Percentiles rank a stretch among this genome's conserved stretches.
Evolutionary conservation across 1,140 invertebrate species (phyloP).

Genomic region (Chrysomallon squamiferum): DNA sequence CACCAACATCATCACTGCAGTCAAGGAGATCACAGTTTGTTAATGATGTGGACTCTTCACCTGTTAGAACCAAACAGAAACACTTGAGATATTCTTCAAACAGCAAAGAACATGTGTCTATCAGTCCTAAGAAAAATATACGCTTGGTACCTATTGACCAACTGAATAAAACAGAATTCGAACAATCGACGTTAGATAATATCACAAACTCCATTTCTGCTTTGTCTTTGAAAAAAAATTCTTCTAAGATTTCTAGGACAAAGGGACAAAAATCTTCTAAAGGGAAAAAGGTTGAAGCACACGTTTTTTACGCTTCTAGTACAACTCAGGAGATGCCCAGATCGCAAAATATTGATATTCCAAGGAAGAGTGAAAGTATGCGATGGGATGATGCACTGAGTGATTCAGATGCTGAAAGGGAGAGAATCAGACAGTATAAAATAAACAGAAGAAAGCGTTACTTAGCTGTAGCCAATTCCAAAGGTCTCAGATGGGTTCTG

Average conservation of each 20-base stretch:
- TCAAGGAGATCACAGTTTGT: too few relatives aligned
- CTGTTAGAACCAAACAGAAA: too few relatives aligned
- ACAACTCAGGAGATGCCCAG: background rate
- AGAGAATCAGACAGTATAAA: constrained; percentile 53
- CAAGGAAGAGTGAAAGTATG: constrained; percentile 38
- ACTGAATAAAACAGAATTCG: too few relatives aligned
- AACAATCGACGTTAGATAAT: too few relatives aligned
- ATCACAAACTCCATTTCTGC: background rate
- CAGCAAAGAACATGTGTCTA: too few relatives aligned
- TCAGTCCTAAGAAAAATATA: too few relatives aligned
- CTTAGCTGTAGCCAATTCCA: constrained; percentile 48
- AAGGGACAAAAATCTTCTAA: background rate
- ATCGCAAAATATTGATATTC: background rate
- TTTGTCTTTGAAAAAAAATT: background rate
- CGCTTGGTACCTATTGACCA: too few relatives aligned
- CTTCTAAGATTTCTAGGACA: background rate
- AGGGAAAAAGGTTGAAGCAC: background rate
- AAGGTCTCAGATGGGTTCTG: constrained; percentile 50
- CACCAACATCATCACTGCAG: too few relatives aligned
- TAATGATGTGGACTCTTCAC: too few relatives aligned
- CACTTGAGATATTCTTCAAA: too few relatives aligned
- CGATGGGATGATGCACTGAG: constrained; percentile 49
- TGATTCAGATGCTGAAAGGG: constrained; percentile 44
- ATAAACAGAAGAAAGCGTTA: constrained; percentile 56
- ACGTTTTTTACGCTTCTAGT: background rate